phyloP scores from a whole-genome alignment of 2,888 invertebrate genomes.

The Drosophila tanythrix region DNA sequence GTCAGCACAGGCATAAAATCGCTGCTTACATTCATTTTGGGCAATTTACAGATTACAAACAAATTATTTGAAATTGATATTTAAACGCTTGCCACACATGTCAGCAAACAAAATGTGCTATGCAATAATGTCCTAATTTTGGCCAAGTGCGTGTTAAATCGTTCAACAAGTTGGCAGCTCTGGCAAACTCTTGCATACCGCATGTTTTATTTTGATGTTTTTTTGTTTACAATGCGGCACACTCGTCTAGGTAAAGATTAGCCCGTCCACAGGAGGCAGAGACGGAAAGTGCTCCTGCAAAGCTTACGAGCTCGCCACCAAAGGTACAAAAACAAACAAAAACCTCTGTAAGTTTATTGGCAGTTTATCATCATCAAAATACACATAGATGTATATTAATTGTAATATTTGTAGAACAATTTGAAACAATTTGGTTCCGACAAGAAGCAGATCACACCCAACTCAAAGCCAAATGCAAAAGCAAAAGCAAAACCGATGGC shows the following conservation, averaged over 20 bases:
- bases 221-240: slow-evolving; percentile 17
- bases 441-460: not conserved
- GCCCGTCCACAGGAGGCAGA: not conserved
- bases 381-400: not conserved
- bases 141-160: slow-evolving; percentile 15
- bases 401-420: slow-evolving; percentile 58
- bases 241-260: slow-evolving; percentile 18
- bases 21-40: slow-evolving; percentile 57
- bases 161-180: slow-evolving; percentile 43
- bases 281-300: slow-evolving; percentile 7
- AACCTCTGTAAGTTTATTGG: slow-evolving; percentile 87
- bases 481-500: slow-evolving; percentile 2
- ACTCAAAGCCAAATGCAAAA: not conserved
- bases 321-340: slow-evolving; percentile 89
- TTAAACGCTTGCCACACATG: slow-evolving; percentile 84
- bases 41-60: not conserved
- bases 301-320: slow-evolving; percentile 17
- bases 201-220: slow-evolving; percentile 44
- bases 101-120: slow-evolving; percentile 5
- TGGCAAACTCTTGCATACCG: slow-evolving; percentile 15
- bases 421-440: slow-evolving; percentile 3
- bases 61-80: not conserved
- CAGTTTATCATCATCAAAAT: slow-evolving; percentile 51
- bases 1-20: slow-evolving; percentile 82
- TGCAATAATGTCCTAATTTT: slow-evolving; percentile 79